Base-by-base conservation (phyloP, 1,140 invertebrate genomes). In the Drosophila nigromelanica region DNA sequence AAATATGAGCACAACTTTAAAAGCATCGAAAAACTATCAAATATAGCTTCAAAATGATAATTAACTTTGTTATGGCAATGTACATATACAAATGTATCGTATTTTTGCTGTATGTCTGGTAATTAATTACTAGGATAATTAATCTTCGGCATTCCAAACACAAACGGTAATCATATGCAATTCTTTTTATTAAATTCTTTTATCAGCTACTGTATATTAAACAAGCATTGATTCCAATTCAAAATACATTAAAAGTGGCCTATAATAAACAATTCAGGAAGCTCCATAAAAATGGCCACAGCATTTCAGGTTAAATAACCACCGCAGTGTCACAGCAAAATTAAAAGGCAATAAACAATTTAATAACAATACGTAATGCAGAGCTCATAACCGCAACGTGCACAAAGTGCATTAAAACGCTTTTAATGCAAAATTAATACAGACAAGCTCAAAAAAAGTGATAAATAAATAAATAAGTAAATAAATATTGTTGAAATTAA, bases 341-440 rank as follows among this genome's bases (percentile, higher is more conserved):
- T 73, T 61, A 73, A 61, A 55, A 37, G 42, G 39, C 66, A 56
- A 69, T 69, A 62, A 73, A 51, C 64, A 56, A 69, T 73, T 73
- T 50, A 62, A 69, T 37, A 73, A 69, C 43, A 61, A 37, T 60
- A 12, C 42, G 56, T 63, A 63, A 45, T 35, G 14, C 18, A 51
- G 21, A 21, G 15, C 11, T 42, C 24, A 8, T 8, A 42, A 62
- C 59, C 47, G 18, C 59, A 50, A 42, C 8, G 21, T 12, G 11
- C 21, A 37, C 12, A 27, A 48, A 42, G 21, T 59, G 40, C 18
- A 45, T 45, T 30, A 45, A 63, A 63, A 33, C 24, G 30, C 12
- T 35, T 24, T 33, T 30, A 63, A 40, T n/a, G 33, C 18, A 33
- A 52, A 43, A 52, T 42, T 37, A 47, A 56, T 47, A 30, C 30